These are phyloP conservation scores for Aphelenchoides besseyi DNA, from an alignment of 1,140 invertebrate genomes.

Conservation along the genomic window DNA sequence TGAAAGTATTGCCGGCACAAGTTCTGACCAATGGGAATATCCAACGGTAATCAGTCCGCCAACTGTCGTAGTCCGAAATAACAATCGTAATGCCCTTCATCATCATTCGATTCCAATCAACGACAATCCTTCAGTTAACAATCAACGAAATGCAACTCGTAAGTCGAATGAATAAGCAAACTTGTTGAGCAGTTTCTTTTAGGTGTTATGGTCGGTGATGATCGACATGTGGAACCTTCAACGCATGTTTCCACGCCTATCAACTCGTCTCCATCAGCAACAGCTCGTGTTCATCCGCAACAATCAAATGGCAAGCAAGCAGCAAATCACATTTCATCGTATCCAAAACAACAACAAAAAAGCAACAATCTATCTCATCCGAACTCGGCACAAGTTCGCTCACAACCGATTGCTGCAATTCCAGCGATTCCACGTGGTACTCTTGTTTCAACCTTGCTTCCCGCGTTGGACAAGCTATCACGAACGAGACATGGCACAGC, in stretches of 20 bases:
- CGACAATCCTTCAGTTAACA: background rate
- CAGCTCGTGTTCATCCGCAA: background rate
- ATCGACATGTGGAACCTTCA: background rate
- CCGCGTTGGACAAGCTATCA: conserved; percentile 56
- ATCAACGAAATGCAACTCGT: background rate
- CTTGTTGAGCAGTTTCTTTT: background rate
- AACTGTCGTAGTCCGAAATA: background rate
- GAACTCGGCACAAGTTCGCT: conserved; percentile 11
- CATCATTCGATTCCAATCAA: background rate
- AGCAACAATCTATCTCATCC: conserved; percentile 14
- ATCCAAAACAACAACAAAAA: background rate
- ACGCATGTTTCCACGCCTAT: background rate
- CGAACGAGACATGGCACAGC: conserved; percentile 52
- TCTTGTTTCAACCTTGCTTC: conserved; percentile 52
- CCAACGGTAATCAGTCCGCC: conserved; percentile 48
- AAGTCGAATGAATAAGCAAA: background rate
- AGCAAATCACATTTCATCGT: background rate
- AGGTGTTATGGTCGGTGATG: background rate
- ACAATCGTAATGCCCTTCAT: background rate
- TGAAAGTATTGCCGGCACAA: background rate
- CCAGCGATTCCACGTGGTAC: conserved; percentile 37
- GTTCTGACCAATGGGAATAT: conserved; percentile 53
- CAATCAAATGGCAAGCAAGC: conserved; percentile 2
- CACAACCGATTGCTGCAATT: conserved; percentile 7
- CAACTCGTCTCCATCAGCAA: background rate